phyloP scores from a whole-genome alignment of 2,797 vertebrate genomes.

The Gorsachius magnificus region DNA sequence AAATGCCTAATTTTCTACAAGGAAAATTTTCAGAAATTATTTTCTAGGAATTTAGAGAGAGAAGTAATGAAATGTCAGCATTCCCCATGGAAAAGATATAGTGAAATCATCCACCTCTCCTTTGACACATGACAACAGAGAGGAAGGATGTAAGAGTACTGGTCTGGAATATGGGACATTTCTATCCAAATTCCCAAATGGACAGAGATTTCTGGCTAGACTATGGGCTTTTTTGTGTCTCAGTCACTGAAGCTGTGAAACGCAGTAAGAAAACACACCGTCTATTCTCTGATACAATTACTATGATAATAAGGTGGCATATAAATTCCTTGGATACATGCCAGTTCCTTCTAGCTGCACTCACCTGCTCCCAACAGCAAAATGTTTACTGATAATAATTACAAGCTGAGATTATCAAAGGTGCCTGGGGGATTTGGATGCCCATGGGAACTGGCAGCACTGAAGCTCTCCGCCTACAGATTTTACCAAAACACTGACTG shows the following conservation, averaged over 20 bases:
- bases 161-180: not conserved
- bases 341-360: not conserved
- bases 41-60: not conserved
- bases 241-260: not conserved
- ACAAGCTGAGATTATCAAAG: not conserved
- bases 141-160: not conserved
- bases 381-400: conserved; percentile 34
- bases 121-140: not conserved
- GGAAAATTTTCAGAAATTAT: not conserved
- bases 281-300: not conserved
- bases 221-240: not conserved
- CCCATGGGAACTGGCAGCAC: not conserved
- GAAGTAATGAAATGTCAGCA: not conserved
- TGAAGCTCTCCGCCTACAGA: not conserved
- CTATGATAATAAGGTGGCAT: not conserved
- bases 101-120: not conserved
- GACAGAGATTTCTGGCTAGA: not conserved
- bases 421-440: not conserved
- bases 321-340: not conserved
- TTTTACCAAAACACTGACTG: not conserved
- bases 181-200: not conserved
- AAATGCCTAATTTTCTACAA: not conserved
- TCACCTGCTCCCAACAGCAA: not conserved
- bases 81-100: not conserved
- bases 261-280: fast-evolving